A percentile compares a stretch with the other conserved stretches of the same genome.
Conservation (phyloP, 30 jellyfish, hydroid and myxozoan genomes). For the Rhopilema esculentum region DNA sequence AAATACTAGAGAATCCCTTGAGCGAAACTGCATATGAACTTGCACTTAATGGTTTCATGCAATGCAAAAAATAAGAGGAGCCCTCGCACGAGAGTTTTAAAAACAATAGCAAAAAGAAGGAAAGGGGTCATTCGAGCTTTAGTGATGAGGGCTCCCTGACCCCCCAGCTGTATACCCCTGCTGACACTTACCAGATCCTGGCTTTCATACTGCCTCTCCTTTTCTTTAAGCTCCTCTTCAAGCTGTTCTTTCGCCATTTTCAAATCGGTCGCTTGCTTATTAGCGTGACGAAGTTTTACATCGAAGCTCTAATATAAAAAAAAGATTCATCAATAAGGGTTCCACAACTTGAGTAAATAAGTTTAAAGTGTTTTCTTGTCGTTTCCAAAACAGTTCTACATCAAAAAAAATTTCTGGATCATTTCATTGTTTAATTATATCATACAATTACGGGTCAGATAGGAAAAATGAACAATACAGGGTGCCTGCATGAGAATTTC, state of each 20-base stretch:
- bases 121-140: too few relatives aligned
- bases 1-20: too few relatives aligned
- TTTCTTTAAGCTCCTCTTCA: slow-evolving; percentile 93
- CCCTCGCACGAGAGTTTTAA: too few relatives aligned
- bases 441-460: neutral
- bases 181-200: slow-evolving; percentile 85
- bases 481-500: neutral
- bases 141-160: neutral
- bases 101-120: too few relatives aligned
- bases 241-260: slow-evolving; percentile 78
- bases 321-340: neutral
- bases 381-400: too few relatives aligned
- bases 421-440: too few relatives aligned
- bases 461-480: too few relatives aligned
- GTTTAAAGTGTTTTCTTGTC: neutral
- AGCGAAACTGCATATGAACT: too few relatives aligned
- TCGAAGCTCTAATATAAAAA: slow-evolving; percentile 62
- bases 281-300: slow-evolving; percentile 71
- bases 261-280: slow-evolving; percentile 67
- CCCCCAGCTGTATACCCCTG: neutral
- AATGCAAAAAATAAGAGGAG: too few relatives aligned
- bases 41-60: too few relatives aligned
- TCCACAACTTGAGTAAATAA: too few relatives aligned
- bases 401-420: too few relatives aligned
- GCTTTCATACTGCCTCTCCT: slow-evolving; percentile 91